Base-by-base conservation (phyloP, 1,140 invertebrate species). In the Drosophila prosaltans region DNA sequence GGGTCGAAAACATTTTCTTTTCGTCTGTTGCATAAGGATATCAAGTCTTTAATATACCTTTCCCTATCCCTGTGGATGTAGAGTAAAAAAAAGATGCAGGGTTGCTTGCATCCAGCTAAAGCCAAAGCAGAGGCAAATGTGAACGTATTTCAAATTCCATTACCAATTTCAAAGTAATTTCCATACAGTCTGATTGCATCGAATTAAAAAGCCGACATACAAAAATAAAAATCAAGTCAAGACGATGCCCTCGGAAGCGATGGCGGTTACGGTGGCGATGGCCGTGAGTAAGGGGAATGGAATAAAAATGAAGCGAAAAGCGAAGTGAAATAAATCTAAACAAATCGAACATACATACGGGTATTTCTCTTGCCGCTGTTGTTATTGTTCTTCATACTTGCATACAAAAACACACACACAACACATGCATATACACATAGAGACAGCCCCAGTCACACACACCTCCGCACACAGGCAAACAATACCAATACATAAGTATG, bases 91-190 rank as follows among this genome's bases (percentile, higher is more conserved):
- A 67, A 55, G 75, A 69, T 71, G 43, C 41, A 69, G 72, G 45
- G 63, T 51, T 65, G 60, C 40, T 58, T 55, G 57, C 58, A 48
- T 51, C 24, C 45, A 51, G 24, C 45, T 24, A 45, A 51, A 21
- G 71, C 65, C 58, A 54, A 59, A 62, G 26, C 58, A 16, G 39
- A 63, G 62, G 59, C 45, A 76, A 69, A 72, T 72, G 68, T 32
- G 72, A 72, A 77, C 73, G 73, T 71, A 65, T 78, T 70, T 80
- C 63, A 80, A 78, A 80, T 74, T 78, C 74, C 74, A 80, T 78
- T 78, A 74, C 71, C 71, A 80, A 80, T 80, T 78, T 78, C 65
- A 71, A 80, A 78, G 78, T 67, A 80, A 80, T 80, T 78, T 80
- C 78, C 78, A 80, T 80, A 80, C 75, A 65, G 72, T 72, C 72